A percentile compares a stretch with the other conserved stretches of the same genome.
Conservation (phyloP, 2,797 vertebrate genomes). For the Falco peregrinus region DNA sequence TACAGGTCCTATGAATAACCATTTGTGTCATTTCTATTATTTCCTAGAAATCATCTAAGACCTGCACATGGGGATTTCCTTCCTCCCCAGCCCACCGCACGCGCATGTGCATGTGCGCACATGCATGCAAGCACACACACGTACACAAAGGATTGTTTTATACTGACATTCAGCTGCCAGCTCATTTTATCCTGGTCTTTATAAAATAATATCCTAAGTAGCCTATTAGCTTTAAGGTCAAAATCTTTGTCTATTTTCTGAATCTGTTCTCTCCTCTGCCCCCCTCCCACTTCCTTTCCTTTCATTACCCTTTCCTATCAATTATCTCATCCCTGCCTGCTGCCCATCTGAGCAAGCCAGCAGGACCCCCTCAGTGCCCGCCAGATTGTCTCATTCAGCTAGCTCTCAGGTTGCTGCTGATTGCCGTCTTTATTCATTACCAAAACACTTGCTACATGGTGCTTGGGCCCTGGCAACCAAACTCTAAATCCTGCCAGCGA, state of each 20-base stretch:
- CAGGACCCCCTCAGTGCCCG: conserved; percentile 62
- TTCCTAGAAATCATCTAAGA: conserved; percentile 19
- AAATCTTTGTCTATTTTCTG: conserved; percentile 70
- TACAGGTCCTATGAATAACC: not conserved
- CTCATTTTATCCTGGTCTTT: conserved; percentile 43
- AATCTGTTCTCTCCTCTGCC: conserved; percentile 38
- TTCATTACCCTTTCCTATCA: conserved; percentile 74
- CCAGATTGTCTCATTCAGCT: conserved; percentile 73
- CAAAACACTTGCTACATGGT: conserved; percentile 68
- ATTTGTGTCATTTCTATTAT: accelerated
- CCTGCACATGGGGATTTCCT: not conserved
- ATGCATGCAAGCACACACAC: not conserved
- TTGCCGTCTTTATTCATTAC: conserved; percentile 73
- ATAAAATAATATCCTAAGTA: conserved; percentile 67
- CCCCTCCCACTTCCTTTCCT: conserved; percentile 50
- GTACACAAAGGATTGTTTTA: conserved; percentile 21
- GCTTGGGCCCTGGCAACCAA: conserved; percentile 69
- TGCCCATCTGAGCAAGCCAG: conserved; percentile 69
- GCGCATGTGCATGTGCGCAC: accelerated
- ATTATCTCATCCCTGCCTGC: conserved; percentile 74
- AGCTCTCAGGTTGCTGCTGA: conserved; percentile 68
- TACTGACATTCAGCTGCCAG: conserved; percentile 48
- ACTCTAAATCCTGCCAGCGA: conserved; percentile 55
- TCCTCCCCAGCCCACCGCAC: not conserved
- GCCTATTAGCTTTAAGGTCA: conserved; percentile 70